Conservation (phyloP, 2,888 invertebrate species). For the Apotomis turbidana region DNA sequence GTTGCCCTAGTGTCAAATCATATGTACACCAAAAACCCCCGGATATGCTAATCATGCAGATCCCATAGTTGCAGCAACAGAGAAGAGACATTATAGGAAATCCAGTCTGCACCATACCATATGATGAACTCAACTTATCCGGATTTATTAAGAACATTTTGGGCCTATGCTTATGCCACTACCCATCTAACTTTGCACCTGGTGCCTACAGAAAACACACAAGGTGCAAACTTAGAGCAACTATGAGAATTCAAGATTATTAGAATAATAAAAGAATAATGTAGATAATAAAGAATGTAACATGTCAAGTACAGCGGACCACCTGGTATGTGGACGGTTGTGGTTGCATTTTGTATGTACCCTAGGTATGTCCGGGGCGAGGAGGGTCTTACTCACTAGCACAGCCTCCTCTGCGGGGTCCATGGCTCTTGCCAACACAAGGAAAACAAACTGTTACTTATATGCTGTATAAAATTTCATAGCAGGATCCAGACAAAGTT, state of each 20-base stretch:
- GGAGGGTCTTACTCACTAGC: conserved; percentile 60
- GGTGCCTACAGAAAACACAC: too few relatives aligned
- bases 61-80: not conserved
- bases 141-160: too few relatives aligned
- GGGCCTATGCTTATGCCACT: too few relatives aligned
- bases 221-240: too few relatives aligned
- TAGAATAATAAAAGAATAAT: conserved; percentile 25
- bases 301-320: conserved; percentile 49
- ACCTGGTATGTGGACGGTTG: conserved; percentile 80
- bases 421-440: conserved; percentile 63
- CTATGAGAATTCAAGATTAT: conserved; percentile 26
- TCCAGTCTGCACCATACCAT: too few relatives aligned
- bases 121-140: too few relatives aligned
- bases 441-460: conserved; percentile 29
- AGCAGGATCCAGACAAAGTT: not conserved
- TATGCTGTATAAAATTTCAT: not conserved
- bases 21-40: too few relatives aligned
- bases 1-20: too few relatives aligned
- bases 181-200: too few relatives aligned
- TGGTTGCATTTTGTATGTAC: conserved; percentile 76
- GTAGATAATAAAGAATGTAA: conserved; percentile 45
- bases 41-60: not conserved
- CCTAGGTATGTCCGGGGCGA: conserved; percentile 69
- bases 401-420: conserved; percentile 66
- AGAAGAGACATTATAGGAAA: too few relatives aligned